These are phyloP conservation scores for Dendrocopos noguchii DNA, from an alignment of 2,113 vertebrate genomes.

Conservation along the genomic window DNA sequence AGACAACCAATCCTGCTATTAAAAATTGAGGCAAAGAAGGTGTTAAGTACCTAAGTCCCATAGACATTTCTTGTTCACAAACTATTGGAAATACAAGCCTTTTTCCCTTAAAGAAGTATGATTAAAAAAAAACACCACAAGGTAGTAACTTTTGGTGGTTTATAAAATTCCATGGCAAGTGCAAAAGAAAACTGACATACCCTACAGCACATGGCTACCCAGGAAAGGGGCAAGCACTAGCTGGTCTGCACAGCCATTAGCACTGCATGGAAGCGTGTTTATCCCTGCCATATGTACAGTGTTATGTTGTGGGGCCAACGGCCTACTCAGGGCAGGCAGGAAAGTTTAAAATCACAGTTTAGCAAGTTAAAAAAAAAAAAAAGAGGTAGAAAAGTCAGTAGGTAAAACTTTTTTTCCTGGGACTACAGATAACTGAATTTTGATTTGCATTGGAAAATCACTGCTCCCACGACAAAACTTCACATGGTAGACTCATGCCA, in stretches of 20 bases:
- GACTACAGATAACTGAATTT: background rate
- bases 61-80: background rate
- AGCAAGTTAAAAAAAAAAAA: background rate
- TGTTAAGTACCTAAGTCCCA: background rate
- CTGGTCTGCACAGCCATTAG: background rate
- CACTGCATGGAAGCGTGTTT: background rate
- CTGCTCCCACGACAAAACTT: background rate
- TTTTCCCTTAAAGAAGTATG: background rate
- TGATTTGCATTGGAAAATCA: background rate
- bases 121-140: background rate
- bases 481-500: background rate
- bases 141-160: background rate
- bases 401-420: background rate
- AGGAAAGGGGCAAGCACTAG: background rate
- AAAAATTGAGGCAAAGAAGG: too few relatives aligned
- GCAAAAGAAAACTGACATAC: background rate
- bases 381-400: background rate
- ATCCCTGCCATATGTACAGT: background rate
- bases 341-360: background rate
- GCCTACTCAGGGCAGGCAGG: rapidly evolving
- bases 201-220: background rate
- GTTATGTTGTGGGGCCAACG: background rate
- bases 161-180: background rate
- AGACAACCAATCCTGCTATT: too few relatives aligned
- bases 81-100: background rate